Percentiles rank a stretch among this genome's conserved stretches.
phyloP scores from a whole-genome alignment of 1,140 invertebrate genomes.

The Pseudomyrmex pallidus region DNA sequence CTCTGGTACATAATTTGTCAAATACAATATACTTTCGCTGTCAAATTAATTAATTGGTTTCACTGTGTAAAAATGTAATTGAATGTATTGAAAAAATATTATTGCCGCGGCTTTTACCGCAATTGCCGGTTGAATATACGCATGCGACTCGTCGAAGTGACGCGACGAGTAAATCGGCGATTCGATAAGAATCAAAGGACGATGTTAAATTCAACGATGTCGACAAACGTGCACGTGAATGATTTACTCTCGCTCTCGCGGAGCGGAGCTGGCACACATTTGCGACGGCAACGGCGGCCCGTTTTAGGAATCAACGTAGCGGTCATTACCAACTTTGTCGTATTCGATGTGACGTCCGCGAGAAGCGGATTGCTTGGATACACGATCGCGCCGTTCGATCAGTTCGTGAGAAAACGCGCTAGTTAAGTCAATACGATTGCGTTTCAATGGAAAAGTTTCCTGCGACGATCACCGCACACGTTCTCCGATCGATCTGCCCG shows the following conservation, averaged over 20 bases:
- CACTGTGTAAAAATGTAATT: not conserved
- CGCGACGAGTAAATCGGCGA: conserved; percentile 19
- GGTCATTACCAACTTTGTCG: conserved; percentile 37
- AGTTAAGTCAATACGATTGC: not conserved
- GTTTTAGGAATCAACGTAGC: conserved; percentile 35
- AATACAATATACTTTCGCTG: too few relatives aligned
- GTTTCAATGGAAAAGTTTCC: conserved; percentile 25
- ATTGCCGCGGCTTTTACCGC: not conserved
- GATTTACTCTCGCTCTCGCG: conserved; percentile 31
- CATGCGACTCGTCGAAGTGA: conserved; percentile 12
- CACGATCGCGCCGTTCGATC: not conserved
- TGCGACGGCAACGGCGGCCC: not conserved
- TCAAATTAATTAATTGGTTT: not conserved
- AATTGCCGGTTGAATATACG: not conserved
- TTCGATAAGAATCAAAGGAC: conserved; percentile 37
- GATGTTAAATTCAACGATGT: conserved; percentile 33
- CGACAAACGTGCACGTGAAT: not conserved
- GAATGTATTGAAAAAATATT: not conserved
- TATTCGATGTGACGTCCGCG: conserved; percentile 16
- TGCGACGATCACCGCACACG: not conserved
- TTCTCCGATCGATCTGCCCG: conserved; percentile 43
- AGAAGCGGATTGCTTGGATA: not conserved
- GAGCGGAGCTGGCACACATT: conserved; percentile 29
- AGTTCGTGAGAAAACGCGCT: conserved; percentile 53
- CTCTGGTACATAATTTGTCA: not conserved